Percentiles rank a stretch among this genome's conserved stretches.
phyloP scores from a whole-genome alignment of 2,113 vertebrate genomes.

The Pedionomus torquatus region DNA sequence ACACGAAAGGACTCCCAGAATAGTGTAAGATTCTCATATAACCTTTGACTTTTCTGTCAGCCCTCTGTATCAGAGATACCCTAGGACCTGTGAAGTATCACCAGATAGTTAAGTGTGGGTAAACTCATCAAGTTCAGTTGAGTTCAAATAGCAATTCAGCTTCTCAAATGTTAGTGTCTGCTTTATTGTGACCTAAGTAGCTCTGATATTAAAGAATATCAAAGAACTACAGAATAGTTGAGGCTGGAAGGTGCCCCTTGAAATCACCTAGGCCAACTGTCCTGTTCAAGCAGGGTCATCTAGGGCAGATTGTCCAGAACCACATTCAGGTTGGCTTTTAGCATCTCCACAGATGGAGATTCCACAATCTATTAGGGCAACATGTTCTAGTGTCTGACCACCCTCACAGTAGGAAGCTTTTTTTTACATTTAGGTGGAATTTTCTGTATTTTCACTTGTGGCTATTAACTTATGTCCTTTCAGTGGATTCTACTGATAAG shows the following conservation, averaged over 20 bases:
- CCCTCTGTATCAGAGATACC: background rate
- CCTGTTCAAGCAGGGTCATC: background rate
- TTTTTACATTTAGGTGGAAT: background rate
- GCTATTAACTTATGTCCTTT: background rate
- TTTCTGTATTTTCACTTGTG: background rate
- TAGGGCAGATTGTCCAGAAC: background rate
- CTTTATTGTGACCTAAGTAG: background rate
- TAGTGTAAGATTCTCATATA: background rate
- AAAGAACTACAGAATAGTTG: background rate
- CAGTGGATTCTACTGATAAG: background rate
- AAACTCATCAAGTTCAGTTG: background rate
- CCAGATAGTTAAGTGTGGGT: background rate
- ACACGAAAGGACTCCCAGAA: background rate
- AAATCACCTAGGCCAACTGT: background rate
- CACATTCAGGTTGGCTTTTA: background rate
- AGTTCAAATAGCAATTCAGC: background rate
- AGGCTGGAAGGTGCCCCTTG: background rate
- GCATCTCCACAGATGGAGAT: background rate
- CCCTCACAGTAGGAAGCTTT: rapidly evolving
- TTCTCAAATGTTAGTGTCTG: background rate
- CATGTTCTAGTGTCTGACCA: background rate
- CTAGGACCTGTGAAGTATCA: background rate
- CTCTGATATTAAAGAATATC: background rate
- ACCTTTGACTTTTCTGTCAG: background rate
- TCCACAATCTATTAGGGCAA: background rate